A percentile compares a stretch with the other conserved stretches of the same genome.
These are phyloP conservation scores for Leptothorax acervorum DNA, from an alignment of 2,888 invertebrate genomes.

Conservation along the genomic window DNA sequence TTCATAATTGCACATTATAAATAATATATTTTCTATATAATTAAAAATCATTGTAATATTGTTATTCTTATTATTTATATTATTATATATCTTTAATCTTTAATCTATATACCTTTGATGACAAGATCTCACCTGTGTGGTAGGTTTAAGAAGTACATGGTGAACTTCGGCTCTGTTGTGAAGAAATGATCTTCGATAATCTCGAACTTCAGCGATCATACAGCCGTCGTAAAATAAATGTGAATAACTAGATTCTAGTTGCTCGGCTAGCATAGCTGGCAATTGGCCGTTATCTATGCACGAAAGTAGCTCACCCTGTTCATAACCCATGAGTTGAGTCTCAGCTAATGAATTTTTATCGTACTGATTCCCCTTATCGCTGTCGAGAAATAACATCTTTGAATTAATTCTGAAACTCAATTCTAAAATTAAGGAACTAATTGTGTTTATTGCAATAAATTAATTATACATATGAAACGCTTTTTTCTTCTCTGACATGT, in stretches of 20 bases:
- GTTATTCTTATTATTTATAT: neutral
- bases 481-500: neutral
- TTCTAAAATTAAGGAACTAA: conserved; percentile 4
- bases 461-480: neutral
- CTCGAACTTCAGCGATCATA: conserved; percentile 96
- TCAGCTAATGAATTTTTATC: conserved; percentile 90
- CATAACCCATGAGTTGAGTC: conserved; percentile 94
- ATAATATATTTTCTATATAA: neutral
- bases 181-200: conserved; percentile 94
- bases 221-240: conserved; percentile 96
- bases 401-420: neutral
- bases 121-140: conserved; percentile 90
- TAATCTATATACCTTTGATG: neutral
- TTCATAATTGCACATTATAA: neutral
- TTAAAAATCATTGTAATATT: neutral
- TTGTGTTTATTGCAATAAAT: neutral
- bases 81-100: conserved; percentile 2
- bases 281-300: conserved; percentile 96
- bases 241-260: conserved; percentile 93
- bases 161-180: conserved; percentile 92
- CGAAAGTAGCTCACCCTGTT: conserved; percentile 94
- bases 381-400: conserved; percentile 62
- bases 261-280: conserved; percentile 94
- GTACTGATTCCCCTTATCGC: conserved; percentile 84
- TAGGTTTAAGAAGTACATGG: conserved; percentile 95